Percentiles rank a stretch among this genome's conserved stretches.
Evolutionary conservation across 2,888 invertebrate species (phyloP).

Genomic region (Lacanobia oleracea): DNA sequence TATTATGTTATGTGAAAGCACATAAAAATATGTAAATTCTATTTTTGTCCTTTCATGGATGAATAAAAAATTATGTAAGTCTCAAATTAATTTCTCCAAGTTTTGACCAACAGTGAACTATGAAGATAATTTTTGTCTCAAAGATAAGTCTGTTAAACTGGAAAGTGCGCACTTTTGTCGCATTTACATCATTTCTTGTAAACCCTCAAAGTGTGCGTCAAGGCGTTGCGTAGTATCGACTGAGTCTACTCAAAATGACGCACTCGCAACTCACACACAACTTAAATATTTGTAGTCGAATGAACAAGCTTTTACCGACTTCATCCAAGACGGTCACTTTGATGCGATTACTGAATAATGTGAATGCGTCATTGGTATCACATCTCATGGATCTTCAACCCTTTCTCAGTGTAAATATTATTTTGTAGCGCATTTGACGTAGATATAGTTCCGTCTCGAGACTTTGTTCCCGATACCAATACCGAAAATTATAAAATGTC

Average conservation of each 20-base stretch:
- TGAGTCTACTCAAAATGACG: conserved; percentile 17
- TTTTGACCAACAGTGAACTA: conserved; percentile 5
- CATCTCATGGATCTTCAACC: conserved; percentile 7
- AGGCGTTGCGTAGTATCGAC: conserved; percentile 2
- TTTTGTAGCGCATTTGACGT: conserved; percentile 12
- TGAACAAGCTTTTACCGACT: conserved; percentile 17
- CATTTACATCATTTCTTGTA: conserved; percentile 14
- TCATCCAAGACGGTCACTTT: conserved; percentile 1
- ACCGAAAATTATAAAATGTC: neutral
- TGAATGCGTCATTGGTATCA: conserved; percentile 30
- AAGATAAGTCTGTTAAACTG: conserved; percentile 12
- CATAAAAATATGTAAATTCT: conserved; percentile 43
- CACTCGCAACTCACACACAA: conserved; percentile 4
- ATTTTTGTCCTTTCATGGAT: conserved; percentile 25
- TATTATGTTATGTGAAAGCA: conserved; percentile 38
- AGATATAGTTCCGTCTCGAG: neutral
- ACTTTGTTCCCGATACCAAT: conserved; percentile 10
- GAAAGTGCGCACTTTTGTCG: conserved; percentile 7
- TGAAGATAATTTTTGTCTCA: neutral
- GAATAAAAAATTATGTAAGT: conserved; percentile 13
- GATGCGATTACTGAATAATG: conserved; percentile 25
- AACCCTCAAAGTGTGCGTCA: conserved; percentile 23
- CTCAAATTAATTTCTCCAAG: neutral
- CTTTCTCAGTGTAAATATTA: conserved; percentile 32
- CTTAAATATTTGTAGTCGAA: conserved; percentile 13